A percentile compares a stretch with the other conserved stretches of the same genome.
phyloP scores from a whole-genome alignment of 2,113 vertebrate species.

The Lates calcarifer region DNA sequence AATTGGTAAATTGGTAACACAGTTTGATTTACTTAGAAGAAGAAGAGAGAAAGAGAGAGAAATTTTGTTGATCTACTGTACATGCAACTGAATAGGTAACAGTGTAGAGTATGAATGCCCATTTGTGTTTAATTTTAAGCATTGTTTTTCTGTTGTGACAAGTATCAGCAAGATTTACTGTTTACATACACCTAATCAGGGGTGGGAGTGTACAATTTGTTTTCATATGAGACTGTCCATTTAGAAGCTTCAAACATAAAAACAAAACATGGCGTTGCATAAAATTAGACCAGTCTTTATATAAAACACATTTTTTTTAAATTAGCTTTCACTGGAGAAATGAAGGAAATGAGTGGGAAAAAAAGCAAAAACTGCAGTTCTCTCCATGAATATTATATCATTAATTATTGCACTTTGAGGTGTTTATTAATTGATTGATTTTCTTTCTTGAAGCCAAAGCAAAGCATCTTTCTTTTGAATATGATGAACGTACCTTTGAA shows the following conservation, averaged over 20 bases:
- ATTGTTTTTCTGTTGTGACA: conserved; percentile 1
- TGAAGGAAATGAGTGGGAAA: conserved; percentile 12
- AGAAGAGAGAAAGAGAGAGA: no score
- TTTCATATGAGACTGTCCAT: background rate
- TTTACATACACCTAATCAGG: background rate
- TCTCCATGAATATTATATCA: conserved; percentile 22
- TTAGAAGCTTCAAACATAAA: background rate
- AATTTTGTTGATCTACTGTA: background rate
- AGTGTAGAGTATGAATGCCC: conserved; percentile 6
- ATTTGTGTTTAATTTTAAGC: background rate
- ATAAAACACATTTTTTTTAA: background rate
- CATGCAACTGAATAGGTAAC: background rate
- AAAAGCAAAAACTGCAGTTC: background rate
- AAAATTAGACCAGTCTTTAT: background rate
- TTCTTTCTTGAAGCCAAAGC: conserved; percentile 69
- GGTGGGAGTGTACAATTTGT: background rate
- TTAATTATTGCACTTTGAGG: conserved; percentile 63
- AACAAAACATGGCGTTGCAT: background rate
- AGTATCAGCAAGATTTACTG: background rate
- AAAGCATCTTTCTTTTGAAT: conserved; percentile 49
- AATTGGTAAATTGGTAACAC: background rate
- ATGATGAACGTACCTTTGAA: conserved; percentile 85
- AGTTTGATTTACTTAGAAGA: background rate
- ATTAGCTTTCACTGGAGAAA: background rate
- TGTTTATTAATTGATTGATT: conserved; percentile 22